phyloP scores from a whole-genome alignment of 64 coral and sea anemone species.

The Trachythela sp. region DNA sequence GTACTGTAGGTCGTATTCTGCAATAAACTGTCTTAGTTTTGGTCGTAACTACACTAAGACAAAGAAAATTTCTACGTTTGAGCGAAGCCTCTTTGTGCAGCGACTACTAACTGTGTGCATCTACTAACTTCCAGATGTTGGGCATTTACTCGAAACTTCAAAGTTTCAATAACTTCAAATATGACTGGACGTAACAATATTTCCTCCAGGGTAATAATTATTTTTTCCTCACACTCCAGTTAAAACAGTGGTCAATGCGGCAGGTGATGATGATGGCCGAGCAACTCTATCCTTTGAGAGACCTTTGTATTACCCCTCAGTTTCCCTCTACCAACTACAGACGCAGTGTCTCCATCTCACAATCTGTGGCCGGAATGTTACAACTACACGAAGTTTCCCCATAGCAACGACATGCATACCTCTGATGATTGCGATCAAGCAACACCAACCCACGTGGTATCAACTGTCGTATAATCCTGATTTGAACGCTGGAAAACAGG shows the following conservation, averaged over 20 bases:
- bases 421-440: conserved; percentile 9
- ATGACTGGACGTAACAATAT: too few relatives aligned
- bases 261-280: neutral
- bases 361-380: neutral
- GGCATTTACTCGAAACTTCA: too few relatives aligned
- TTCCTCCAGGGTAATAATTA: neutral
- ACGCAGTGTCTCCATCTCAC: conserved; percentile 3
- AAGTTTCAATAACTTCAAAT: too few relatives aligned
- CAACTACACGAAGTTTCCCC: conserved; percentile 13
- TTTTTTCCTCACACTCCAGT: neutral
- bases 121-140: too few relatives aligned
- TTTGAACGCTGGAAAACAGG: neutral
- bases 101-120: too few relatives aligned
- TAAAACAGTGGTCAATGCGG: neutral
- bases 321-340: conserved; percentile 5
- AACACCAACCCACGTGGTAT: conserved; percentile 4
- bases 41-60: too few relatives aligned
- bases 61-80: too few relatives aligned
- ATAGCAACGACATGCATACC: conserved; percentile 10
- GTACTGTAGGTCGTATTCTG: too few relatives aligned
- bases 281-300: conserved; percentile 19
- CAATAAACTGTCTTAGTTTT: too few relatives aligned
- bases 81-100: too few relatives aligned
- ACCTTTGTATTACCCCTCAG: neutral
- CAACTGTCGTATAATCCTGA: conserved; percentile 14